These are phyloP conservation scores for Plusia festucae DNA, from an alignment of 2,888 invertebrate genomes.

Conservation along the genomic window DNA sequence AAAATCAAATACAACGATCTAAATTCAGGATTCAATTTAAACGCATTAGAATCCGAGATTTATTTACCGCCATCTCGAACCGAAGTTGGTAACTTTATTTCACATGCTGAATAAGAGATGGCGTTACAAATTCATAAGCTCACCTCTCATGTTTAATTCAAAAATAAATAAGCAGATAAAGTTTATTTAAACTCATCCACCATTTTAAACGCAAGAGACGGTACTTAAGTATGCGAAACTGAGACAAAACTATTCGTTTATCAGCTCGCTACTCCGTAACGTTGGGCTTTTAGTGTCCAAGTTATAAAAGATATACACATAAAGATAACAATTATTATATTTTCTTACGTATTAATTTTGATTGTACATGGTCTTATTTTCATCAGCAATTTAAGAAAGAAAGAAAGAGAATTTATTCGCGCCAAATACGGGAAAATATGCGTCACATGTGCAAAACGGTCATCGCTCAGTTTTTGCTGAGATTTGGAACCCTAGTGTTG, in stretches of 20 bases:
- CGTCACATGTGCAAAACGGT: too few relatives aligned
- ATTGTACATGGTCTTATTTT: background rate
- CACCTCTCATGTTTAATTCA: conserved; percentile 54
- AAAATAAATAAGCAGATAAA: conserved; percentile 57
- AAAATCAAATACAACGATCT: background rate
- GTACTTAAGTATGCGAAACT: conserved; percentile 62
- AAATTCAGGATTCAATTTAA: conserved; percentile 8
- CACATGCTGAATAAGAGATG: conserved; percentile 47
- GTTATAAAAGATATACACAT: conserved; percentile 26
- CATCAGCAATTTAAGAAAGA: background rate
- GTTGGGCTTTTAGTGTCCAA: conserved; percentile 36
- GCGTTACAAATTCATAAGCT: conserved; percentile 58
- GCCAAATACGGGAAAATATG: too few relatives aligned
- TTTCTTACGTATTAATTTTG: background rate
- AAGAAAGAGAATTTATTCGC: too few relatives aligned
- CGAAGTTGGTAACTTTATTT: conserved; percentile 31
- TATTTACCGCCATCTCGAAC: conserved; percentile 40
- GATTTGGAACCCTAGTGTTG: too few relatives aligned
- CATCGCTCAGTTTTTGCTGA: too few relatives aligned
- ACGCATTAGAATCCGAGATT: conserved; percentile 26
- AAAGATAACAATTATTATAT: background rate
- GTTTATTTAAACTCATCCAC: conserved; percentile 59
- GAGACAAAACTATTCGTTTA: conserved; percentile 62
- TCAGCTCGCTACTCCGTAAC: conserved; percentile 54
- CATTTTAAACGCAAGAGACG: conserved; percentile 56